Conservation (phyloP, 2,797 vertebrate genomes). For the Pelobates cultripes region DNA sequence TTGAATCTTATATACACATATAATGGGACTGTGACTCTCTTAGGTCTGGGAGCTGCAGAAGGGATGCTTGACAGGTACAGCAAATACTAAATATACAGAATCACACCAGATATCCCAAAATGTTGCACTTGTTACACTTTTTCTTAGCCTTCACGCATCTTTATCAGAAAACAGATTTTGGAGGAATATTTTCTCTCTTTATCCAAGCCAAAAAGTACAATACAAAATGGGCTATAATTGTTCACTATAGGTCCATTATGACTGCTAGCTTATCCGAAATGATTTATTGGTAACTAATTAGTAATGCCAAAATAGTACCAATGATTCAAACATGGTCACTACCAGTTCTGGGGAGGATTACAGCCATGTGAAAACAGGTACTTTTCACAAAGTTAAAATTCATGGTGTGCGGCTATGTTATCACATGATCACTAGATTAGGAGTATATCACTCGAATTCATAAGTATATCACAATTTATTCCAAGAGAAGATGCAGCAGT, state of each 20-base stretch:
- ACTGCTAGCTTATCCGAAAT: not conserved
- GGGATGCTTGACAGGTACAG: not conserved
- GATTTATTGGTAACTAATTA: not conserved
- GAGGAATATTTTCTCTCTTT: too few relatives aligned
- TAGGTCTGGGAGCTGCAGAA: not conserved
- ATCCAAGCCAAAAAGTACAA: not conserved
- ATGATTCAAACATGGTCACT: too few relatives aligned
- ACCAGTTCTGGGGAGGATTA: too few relatives aligned
- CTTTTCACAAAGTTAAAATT: too few relatives aligned
- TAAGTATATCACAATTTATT: too few relatives aligned
- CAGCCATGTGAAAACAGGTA: too few relatives aligned
- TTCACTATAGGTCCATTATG: not conserved
- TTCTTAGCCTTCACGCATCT: not conserved
- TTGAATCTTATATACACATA: not conserved
- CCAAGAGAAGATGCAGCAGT: too few relatives aligned
- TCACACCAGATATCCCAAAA: not conserved
- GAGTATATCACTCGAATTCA: too few relatives aligned
- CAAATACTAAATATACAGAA: not conserved
- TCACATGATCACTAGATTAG: too few relatives aligned
- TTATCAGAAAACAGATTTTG: not conserved
- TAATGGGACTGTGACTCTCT: not conserved
- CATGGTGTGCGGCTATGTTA: too few relatives aligned
- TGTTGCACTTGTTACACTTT: not conserved
- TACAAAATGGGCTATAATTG: not conserved
- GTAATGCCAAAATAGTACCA: too few relatives aligned